Conservation (phyloP, 2,888 invertebrate genomes). For the Acronicta leporina region DNA sequence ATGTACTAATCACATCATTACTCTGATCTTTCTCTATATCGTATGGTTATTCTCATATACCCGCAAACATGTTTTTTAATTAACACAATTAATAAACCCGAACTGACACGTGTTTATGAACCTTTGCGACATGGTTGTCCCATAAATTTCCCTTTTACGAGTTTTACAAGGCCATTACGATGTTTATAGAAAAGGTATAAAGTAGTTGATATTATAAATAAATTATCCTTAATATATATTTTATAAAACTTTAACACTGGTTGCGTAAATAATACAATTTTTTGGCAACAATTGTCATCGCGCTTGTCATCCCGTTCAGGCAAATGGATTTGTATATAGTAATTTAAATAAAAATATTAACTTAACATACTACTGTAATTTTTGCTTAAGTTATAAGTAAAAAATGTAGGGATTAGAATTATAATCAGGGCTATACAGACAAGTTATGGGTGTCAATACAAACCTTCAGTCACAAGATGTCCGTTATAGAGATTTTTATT, state of each 20-base stretch:
- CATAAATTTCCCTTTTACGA: constrained; percentile 22
- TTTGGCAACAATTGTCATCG: too few relatives aligned
- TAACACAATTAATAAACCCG: constrained; percentile 19
- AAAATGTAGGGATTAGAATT: too few relatives aligned
- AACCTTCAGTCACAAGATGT: background rate
- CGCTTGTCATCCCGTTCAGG: too few relatives aligned
- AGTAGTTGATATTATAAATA: background rate
- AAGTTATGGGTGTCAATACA: background rate
- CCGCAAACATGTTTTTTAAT: constrained; percentile 38
- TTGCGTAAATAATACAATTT: too few relatives aligned
- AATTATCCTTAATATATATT: background rate
- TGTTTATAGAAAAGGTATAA: constrained; percentile 1
- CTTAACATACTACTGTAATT: too few relatives aligned
- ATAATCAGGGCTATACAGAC: too few relatives aligned
- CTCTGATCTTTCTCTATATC: constrained; percentile 12
- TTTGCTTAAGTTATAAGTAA: too few relatives aligned
- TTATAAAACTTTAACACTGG: background rate
- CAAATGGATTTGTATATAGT: too few relatives aligned
- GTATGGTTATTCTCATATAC: constrained; percentile 7
- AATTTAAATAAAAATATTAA: too few relatives aligned
- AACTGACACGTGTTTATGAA: constrained; percentile 3
- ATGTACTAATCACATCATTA: constrained; percentile 5
- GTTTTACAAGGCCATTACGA: constrained; percentile 15
- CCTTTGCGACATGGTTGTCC: background rate
- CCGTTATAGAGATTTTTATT: background rate